phyloP scores from a whole-genome alignment of 64 coral and sea anemone species.

The Porites lutea region DNA sequence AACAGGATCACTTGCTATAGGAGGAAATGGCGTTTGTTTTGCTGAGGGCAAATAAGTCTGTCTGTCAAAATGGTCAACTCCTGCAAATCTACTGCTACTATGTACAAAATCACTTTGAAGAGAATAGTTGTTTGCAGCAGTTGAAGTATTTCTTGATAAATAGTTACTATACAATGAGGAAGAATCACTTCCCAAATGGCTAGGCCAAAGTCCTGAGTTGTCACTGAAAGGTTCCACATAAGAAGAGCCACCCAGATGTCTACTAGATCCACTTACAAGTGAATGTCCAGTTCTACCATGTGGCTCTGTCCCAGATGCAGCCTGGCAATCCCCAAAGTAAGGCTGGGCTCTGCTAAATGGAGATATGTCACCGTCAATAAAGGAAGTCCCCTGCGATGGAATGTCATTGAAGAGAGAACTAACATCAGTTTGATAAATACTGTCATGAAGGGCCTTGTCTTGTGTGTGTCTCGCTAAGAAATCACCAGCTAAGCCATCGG shows the following conservation, averaged over 20 bases:
- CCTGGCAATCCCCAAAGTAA: background rate
- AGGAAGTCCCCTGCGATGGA: too few species aligned
- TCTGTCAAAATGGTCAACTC: background rate
- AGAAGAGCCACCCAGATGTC: background rate
- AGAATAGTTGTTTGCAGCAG: too few species aligned
- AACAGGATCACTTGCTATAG: too few species aligned
- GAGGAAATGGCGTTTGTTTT: background rate
- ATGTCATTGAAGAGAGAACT: background rate
- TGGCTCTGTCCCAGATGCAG: too few species aligned
- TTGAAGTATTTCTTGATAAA: background rate
- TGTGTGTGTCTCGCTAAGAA: background rate
- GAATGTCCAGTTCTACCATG: background rate
- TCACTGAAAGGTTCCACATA: background rate
- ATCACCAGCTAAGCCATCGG: background rate
- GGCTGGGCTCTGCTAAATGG: too few species aligned
- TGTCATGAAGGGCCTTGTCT: background rate
- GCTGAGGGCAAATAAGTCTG: background rate
- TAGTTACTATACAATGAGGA: background rate
- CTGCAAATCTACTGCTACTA: background rate
- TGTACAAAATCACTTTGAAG: background rate
- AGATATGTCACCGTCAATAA: too few species aligned
- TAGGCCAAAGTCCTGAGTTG: background rate
- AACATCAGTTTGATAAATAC: background rate
- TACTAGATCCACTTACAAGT: too few species aligned
- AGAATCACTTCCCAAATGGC: background rate